Evolutionary conservation across 2,888 invertebrate genomes (phyloP).

Genomic region (Ophion obscuratus): DNA sequence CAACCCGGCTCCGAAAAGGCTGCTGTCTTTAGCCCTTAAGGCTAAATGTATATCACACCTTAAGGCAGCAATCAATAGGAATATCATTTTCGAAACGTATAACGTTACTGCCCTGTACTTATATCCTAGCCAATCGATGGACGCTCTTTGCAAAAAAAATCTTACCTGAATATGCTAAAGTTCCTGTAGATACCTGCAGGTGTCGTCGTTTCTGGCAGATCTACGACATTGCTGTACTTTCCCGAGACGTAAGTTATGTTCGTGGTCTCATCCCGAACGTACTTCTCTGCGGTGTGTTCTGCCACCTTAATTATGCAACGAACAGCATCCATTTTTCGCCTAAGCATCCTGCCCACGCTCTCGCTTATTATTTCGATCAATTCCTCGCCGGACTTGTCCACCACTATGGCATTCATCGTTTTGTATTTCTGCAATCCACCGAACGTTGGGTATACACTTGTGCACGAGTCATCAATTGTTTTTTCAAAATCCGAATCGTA

Average conservation of each 20-base stretch:
- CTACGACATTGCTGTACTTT: slow-evolving; percentile 88
- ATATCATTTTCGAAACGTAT: too few relatives aligned
- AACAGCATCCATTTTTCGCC: slow-evolving; percentile 95
- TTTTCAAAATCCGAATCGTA: too few relatives aligned
- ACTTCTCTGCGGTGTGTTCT: slow-evolving; percentile 88
- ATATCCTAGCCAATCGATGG: too few relatives aligned
- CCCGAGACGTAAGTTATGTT: slow-evolving; percentile 91
- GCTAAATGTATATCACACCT: too few relatives aligned
- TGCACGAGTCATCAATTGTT: too few relatives aligned
- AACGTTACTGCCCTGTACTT: too few relatives aligned
- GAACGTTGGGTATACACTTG: neutral
- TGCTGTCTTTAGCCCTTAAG: too few relatives aligned
- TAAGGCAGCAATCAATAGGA: too few relatives aligned
- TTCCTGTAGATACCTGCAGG: slow-evolving; percentile 78
- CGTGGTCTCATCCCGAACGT: slow-evolving; percentile 81
- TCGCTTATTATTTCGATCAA: slow-evolving; percentile 92
- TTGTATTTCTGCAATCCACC: slow-evolving; percentile 88
- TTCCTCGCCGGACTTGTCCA: slow-evolving; percentile 91
- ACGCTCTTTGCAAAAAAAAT: neutral
- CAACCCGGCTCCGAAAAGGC: too few relatives aligned
- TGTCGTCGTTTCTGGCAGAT: slow-evolving; percentile 69
- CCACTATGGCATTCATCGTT: slow-evolving; percentile 91
- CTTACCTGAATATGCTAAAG: slow-evolving; percentile 71
- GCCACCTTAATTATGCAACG: slow-evolving; percentile 92
- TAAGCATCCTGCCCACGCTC: slow-evolving; percentile 93